A percentile compares a stretch with the other conserved stretches of the same genome.
These are phyloP conservation scores for Alethe diademata DNA, from an alignment of 2,113 vertebrate species.

Conservation along the genomic window DNA sequence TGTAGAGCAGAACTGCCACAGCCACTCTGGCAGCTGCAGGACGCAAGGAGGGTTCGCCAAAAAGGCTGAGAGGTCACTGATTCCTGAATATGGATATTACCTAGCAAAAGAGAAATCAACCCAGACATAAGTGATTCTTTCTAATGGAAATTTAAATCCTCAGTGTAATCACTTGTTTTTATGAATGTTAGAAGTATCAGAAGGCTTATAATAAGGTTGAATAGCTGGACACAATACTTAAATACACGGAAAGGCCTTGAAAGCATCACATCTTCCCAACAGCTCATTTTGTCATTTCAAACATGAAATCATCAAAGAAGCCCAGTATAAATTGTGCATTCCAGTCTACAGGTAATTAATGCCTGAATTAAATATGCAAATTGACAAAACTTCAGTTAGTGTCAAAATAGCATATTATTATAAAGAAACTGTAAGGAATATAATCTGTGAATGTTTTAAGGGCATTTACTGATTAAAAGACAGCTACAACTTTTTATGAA, in stretches of 20 bases:
- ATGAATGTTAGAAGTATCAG: neutral
- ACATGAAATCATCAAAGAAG: neutral
- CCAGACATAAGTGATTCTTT: neutral
- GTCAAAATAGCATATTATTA: neutral
- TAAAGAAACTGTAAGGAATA: neutral
- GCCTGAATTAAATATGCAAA: neutral
- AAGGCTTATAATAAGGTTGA: neutral
- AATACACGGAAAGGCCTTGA: neutral
- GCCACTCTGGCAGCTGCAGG: neutral
- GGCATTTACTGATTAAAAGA: neutral
- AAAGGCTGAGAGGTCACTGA: neutral
- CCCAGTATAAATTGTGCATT: neutral
- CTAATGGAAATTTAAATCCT: neutral
- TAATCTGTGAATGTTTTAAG: neutral
- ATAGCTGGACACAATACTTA: neutral
- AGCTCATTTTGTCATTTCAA: neutral
- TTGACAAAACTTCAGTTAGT: neutral
- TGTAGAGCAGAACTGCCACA: fast-evolving
- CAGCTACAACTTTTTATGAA: neutral
- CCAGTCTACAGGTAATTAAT: neutral
- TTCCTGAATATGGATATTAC: neutral
- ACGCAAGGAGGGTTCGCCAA: neutral
- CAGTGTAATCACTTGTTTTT: neutral
- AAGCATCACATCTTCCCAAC: neutral
- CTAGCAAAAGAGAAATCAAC: neutral